Conservation (phyloP, 2,797 vertebrate genomes). For the Eupleurogrammus muticus region DNA sequence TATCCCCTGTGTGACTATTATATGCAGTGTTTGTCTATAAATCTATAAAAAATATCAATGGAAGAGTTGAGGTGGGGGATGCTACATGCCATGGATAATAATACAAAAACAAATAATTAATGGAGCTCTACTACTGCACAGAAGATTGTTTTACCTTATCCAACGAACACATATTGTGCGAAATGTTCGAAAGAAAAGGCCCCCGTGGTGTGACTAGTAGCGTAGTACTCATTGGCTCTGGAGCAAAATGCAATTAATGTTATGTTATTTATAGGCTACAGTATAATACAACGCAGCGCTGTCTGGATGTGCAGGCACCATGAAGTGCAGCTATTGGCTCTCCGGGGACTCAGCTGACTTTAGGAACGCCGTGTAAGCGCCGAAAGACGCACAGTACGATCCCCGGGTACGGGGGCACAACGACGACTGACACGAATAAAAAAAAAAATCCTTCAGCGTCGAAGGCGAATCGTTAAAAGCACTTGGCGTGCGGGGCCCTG, state of each 20-base stretch:
- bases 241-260: slow-evolving; percentile 32
- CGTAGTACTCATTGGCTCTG: slow-evolving; percentile 16
- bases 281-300: slow-evolving; percentile 29
- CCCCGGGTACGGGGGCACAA: slow-evolving; percentile 21
- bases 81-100: not conserved
- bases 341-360: slow-evolving; percentile 67
- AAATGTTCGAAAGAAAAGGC: not conserved
- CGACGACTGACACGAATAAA: slow-evolving; percentile 34
- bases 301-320: slow-evolving; percentile 45
- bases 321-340: slow-evolving; percentile 59
- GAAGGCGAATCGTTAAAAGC: slow-evolving; percentile 27
- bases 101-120: not conserved
- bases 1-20: slow-evolving; percentile 7
- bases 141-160: not conserved
- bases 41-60: slow-evolving; percentile 16
- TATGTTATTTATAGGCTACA: slow-evolving; percentile 62
- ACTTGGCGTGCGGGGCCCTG: slow-evolving; percentile 33
- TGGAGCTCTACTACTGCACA: not conserved
- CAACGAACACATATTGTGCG: not conserved
- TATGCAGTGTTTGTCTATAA: slow-evolving; percentile 8
- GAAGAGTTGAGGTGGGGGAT: not conserved
- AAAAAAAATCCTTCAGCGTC: slow-evolving; percentile 21
- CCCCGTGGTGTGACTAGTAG: not conserved
- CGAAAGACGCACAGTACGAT: slow-evolving; percentile 37
- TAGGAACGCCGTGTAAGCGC: slow-evolving; percentile 46